These are phyloP conservation scores for Turdus rufiventris DNA, from an alignment of 2,113 vertebrate species.

Conservation along the genomic window DNA sequence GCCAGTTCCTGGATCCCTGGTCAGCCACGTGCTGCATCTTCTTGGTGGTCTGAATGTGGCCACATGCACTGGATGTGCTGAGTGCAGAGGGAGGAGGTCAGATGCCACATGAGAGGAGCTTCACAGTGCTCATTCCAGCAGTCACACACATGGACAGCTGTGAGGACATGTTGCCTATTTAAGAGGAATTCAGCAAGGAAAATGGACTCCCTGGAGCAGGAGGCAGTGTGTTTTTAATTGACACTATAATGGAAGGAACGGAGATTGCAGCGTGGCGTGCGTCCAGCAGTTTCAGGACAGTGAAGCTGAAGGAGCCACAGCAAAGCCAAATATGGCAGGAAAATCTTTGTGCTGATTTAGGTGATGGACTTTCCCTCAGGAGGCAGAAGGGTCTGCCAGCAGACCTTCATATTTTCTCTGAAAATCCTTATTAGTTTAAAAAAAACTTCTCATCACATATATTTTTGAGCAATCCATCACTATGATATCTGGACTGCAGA, in stretches of 20 bases:
- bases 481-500: not conserved
- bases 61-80: not conserved
- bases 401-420: slow-evolving; percentile 27
- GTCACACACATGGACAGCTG: not conserved
- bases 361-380: not conserved
- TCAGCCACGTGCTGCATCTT: not conserved
- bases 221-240: not conserved
- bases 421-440: slow-evolving; percentile 12
- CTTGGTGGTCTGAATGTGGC: not conserved
- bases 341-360: slow-evolving; percentile 18
- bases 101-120: not conserved
- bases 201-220: not conserved
- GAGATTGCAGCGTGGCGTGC: not conserved
- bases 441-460: not conserved
- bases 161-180: not conserved
- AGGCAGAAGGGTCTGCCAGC: not conserved
- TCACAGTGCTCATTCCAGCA: not conserved
- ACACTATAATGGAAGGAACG: not conserved
- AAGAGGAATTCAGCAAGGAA: not conserved
- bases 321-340: slow-evolving; percentile 32
- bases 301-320: not conserved
- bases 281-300: not conserved
- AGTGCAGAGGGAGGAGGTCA: not conserved
- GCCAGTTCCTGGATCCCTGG: not conserved
- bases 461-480: slow-evolving; percentile 22